Conservation (phyloP, 2,888 invertebrate genomes). For the Tuberolachnus salignus region DNA sequence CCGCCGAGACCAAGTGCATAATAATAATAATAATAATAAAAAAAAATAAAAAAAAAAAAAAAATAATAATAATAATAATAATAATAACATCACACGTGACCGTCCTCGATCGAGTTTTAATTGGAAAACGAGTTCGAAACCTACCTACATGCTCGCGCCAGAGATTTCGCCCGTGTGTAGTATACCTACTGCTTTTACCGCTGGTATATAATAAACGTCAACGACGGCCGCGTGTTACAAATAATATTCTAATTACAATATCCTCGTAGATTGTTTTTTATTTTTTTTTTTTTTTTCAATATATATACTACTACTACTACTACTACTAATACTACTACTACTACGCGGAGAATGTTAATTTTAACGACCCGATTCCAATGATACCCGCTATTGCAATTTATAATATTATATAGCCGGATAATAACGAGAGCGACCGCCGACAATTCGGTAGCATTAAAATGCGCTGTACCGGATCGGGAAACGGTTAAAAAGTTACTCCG, state of each 20-base stretch:
- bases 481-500: no score
- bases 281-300: neutral
- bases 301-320: no score
- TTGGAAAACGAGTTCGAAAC: constrained; percentile 31
- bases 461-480: no score
- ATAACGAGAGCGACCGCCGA: no score
- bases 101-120: constrained; percentile 26
- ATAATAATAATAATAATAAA: neutral
- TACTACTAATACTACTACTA: neutral
- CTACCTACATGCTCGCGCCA: neutral
- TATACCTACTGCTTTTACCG: neutral
- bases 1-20: neutral
- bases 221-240: neutral
- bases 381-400: no score
- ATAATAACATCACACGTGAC: neutral
- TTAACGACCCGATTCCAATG: neutral
- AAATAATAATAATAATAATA: neutral
- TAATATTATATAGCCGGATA: no score
- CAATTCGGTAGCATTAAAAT: no score
- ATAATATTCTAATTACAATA: neutral
- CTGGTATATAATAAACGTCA: neutral
- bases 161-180: constrained; percentile 12
- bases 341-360: neutral
- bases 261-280: neutral
- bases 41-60: no score